Conservation (phyloP, 2,888 invertebrate genomes). For the Callinectes sapidus region DNA sequence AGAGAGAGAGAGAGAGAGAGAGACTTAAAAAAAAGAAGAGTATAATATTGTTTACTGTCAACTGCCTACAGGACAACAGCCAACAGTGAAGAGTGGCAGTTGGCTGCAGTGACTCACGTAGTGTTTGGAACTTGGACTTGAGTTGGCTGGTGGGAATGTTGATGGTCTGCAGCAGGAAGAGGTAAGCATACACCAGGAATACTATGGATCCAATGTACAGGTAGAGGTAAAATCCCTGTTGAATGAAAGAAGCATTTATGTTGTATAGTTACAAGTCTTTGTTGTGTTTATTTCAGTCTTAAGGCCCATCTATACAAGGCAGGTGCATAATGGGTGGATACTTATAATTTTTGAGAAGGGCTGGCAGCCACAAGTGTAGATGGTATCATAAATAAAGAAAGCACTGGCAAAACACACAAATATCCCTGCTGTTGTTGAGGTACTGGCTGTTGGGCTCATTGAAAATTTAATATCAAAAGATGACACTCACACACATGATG, state of each 20-base stretch:
- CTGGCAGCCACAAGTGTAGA: too few relatives aligned
- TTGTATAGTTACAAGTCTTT: not conserved
- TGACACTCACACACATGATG: too few relatives aligned
- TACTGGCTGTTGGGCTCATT: too few relatives aligned
- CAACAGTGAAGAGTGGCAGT: not conserved
- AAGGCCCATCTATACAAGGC: not conserved
- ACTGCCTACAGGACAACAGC: not conserved
- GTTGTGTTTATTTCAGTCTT: too few relatives aligned
- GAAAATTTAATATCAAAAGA: too few relatives aligned
- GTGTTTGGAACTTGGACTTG: conserved; percentile 68
- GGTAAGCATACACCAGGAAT: conserved; percentile 88
- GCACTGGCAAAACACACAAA: too few relatives aligned
- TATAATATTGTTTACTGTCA: not conserved
- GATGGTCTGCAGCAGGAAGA: conserved; percentile 71
- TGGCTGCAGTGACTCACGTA: conserved; percentile 60
- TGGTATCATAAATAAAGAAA: too few relatives aligned
- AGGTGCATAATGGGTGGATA: too few relatives aligned
- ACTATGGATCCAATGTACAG: conserved; percentile 91
- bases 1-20: conserved; percentile 2
- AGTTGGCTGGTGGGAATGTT: conserved; percentile 67
- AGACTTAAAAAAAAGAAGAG: not conserved
- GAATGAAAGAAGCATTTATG: not conserved
- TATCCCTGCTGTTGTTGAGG: too few relatives aligned
- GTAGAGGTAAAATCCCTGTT: conserved; percentile 89
- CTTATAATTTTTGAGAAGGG: not conserved